phyloP scores from a whole-genome alignment of 1,140 invertebrate species.

The Phthorimaea operculella region DNA sequence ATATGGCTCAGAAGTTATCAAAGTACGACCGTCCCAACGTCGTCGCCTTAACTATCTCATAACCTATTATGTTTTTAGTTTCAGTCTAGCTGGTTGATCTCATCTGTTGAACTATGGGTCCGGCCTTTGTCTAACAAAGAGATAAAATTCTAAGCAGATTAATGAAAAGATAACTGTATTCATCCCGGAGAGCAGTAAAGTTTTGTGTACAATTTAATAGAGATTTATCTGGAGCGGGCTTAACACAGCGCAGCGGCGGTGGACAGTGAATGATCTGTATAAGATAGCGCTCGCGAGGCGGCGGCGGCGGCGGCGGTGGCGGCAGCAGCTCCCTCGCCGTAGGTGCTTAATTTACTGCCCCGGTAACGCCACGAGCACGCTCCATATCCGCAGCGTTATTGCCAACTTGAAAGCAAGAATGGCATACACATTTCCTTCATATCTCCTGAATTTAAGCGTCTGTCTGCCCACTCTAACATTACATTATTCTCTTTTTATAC shows the following conservation, averaged over 20 bases:
- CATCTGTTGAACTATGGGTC: no score
- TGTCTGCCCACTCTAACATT: slow-evolving; percentile 39
- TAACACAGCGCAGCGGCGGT: slow-evolving; percentile 9
- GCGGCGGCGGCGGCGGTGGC: slow-evolving; percentile 8
- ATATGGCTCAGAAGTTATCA: slow-evolving; percentile 3
- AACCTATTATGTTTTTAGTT: background rate
- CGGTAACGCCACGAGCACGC: slow-evolving; percentile 62
- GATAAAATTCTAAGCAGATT: no score
- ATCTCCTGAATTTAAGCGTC: slow-evolving; percentile 56
- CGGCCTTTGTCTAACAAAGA: no score
- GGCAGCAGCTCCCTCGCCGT: slow-evolving; percentile 22
- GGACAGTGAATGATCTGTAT: slow-evolving; percentile 35
- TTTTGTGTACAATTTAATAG: background rate
- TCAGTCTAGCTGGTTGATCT: background rate
- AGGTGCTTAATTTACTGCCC: slow-evolving; percentile 59
- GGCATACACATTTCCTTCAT: slow-evolving; percentile 60
- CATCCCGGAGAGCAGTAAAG: background rate
- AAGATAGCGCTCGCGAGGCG: slow-evolving; percentile 35
- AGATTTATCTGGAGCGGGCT: slow-evolving; percentile 3
- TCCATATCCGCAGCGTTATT: slow-evolving; percentile 62
- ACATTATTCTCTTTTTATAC: slow-evolving; percentile 23
- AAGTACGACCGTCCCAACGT: background rate
- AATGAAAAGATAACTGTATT: no score
- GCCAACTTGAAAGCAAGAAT: slow-evolving; percentile 63
- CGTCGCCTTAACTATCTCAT: background rate